These are phyloP conservation scores for Philhelius pedissequus DNA, from an alignment of 2,888 invertebrate species.

Conservation along the genomic window DNA sequence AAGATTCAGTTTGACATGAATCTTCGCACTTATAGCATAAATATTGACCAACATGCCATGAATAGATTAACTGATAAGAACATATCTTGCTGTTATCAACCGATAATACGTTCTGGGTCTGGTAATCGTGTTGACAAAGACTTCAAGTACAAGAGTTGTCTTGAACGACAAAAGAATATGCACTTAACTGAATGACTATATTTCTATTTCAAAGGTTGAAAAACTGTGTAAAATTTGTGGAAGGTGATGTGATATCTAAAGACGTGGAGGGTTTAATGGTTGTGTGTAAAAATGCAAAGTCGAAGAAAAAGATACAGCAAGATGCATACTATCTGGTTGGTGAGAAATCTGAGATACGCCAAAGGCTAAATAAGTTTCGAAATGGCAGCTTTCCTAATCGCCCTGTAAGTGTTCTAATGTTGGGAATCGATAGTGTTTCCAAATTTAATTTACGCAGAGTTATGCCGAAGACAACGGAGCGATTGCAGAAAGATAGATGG, in stretches of 20 bases:
- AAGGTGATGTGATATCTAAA: conserved; percentile 71
- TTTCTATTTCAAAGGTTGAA: conserved; percentile 68
- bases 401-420: conserved; percentile 83
- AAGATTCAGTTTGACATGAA: conserved; percentile 68
- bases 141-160: conserved; percentile 71
- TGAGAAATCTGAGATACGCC: conserved; percentile 76
- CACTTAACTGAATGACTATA: background rate
- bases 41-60: conserved; percentile 67
- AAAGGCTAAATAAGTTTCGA: background rate
- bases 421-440: conserved; percentile 92
- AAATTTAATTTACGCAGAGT: conserved; percentile 86
- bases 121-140: conserved; percentile 71
- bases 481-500: conserved; percentile 84
- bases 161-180: too few species aligned
- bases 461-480: conserved; percentile 85
- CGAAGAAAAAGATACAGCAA: conserved; percentile 71
- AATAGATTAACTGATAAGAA: background rate
- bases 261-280: conserved; percentile 72
- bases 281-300: conserved; percentile 76
- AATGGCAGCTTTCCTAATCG: background rate
- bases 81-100: conserved; percentile 74
- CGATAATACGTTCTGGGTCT: conserved; percentile 73
- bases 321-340: conserved; percentile 81
- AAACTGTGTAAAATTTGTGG: conserved; percentile 70
- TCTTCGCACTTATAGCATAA: conserved; percentile 67